Evolutionary conservation across 1,140 invertebrate species (phyloP).

Genomic region (Helicoverpa zea): DNA sequence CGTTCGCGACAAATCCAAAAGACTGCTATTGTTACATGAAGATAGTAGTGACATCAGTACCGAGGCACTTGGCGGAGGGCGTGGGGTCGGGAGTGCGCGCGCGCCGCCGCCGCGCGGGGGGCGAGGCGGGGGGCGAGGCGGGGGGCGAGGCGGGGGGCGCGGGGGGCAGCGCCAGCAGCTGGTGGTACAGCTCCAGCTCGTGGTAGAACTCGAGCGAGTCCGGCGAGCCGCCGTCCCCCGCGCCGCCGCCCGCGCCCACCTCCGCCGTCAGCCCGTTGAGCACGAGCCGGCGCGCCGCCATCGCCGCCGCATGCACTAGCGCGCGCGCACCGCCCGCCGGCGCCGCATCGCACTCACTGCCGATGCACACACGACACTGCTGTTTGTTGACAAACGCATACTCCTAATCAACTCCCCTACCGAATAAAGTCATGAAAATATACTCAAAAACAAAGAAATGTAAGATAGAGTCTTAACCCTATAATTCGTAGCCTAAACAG

Average conservation of each 20-base stretch:
- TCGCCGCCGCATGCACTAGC: slow-evolving; percentile 48
- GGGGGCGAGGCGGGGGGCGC: slow-evolving; percentile 61
- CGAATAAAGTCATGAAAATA: neutral
- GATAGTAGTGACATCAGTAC: neutral
- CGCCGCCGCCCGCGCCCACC: slow-evolving; percentile 55
- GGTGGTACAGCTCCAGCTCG: slow-evolving; percentile 79
- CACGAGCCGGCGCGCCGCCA: slow-evolving; percentile 78
- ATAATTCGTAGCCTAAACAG: neutral
- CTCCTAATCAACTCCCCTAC: neutral
- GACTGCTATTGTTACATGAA: too few species aligned
- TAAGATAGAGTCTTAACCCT: neutral
- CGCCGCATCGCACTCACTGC: neutral
- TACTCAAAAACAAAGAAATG: neutral
- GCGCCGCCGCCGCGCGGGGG: slow-evolving; percentile 64
- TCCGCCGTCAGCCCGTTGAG: slow-evolving; percentile 79
- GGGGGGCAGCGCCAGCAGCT: slow-evolving; percentile 72
- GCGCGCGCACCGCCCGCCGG: neutral
- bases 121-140: slow-evolving; percentile 50
- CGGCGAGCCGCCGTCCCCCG: slow-evolving; percentile 49
- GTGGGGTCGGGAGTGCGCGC: slow-evolving; percentile 57
- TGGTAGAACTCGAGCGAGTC: slow-evolving; percentile 80
- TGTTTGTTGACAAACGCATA: neutral
- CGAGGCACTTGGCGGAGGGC: neutral
- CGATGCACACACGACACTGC: too few species aligned
- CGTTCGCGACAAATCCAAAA: too few species aligned